These are phyloP conservation scores for Cololabis saira DNA, from an alignment of 2,113 vertebrate species.

Conservation along the genomic window DNA sequence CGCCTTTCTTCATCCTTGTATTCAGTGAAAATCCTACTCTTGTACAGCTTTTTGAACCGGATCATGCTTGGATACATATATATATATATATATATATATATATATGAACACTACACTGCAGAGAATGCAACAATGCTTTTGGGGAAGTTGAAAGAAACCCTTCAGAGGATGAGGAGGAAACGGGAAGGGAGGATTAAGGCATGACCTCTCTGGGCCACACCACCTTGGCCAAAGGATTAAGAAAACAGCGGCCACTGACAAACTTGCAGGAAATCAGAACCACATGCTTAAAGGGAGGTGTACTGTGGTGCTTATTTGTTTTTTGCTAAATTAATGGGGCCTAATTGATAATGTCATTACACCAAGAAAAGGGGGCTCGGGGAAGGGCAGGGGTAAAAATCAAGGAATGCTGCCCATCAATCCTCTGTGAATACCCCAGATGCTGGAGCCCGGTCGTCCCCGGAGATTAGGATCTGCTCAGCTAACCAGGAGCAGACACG, in stretches of 20 bases:
- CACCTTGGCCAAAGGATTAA: slow-evolving; percentile 79
- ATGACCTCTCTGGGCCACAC: slow-evolving; percentile 72
- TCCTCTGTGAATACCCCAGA: slow-evolving; percentile 74
- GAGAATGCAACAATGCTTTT: background rate
- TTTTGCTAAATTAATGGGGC: slow-evolving; percentile 85
- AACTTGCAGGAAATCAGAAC: slow-evolving; percentile 83
- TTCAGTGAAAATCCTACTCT: no score
- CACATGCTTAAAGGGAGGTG: slow-evolving; percentile 79
- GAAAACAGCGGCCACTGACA: slow-evolving; percentile 79
- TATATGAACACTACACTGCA: background rate
- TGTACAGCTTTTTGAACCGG: no score
- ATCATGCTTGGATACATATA: no score
- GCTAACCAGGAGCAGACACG: slow-evolving; percentile 79
- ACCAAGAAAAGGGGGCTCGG: slow-evolving; percentile 69
- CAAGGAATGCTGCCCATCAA: slow-evolving; percentile 82
- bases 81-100: no score
- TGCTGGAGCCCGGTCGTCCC: slow-evolving; percentile 51
- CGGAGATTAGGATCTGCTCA: slow-evolving; percentile 74
- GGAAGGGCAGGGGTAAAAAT: slow-evolving; percentile 67
- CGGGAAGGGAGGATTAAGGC: slow-evolving; percentile 67
- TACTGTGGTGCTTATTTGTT: slow-evolving; percentile 81
- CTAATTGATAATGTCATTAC: slow-evolving; percentile 86
- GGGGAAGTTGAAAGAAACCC: slow-evolving; percentile 29
- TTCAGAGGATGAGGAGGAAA: slow-evolving; percentile 47
- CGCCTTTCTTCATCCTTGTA: no score